Percentiles rank a stretch among this genome's conserved stretches.
Evolutionary conservation across 2,888 invertebrate genomes (phyloP).

Genomic region (Toxonevra muliebris): DNA sequence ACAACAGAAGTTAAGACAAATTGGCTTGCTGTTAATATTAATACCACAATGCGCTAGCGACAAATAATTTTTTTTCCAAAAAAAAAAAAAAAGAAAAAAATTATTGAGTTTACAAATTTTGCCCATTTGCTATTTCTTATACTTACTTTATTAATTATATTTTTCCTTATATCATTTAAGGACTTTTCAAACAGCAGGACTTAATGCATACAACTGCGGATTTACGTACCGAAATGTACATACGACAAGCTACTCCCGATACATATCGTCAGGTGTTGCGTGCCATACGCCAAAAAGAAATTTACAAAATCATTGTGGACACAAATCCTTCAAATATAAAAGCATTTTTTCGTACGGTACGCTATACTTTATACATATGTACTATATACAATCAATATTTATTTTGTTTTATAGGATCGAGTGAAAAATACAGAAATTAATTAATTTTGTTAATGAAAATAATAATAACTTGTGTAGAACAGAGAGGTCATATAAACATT

Average conservation of each 20-base stretch:
- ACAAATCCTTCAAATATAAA: slow-evolving; percentile 84
- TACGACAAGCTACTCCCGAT: slow-evolving; percentile 76
- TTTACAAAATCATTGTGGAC: slow-evolving; percentile 88
- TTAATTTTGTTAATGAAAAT: no score
- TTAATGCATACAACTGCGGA: slow-evolving; percentile 74
- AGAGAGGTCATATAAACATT: no score
- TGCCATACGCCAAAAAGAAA: slow-evolving; percentile 82
- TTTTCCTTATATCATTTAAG: slow-evolving; percentile 57
- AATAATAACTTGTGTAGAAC: no score
- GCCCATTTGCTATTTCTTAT: slow-evolving; percentile 1
- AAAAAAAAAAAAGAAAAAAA: no score
- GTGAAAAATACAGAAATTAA: no score
- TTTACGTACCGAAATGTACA: slow-evolving; percentile 76
- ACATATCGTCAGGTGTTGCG: slow-evolving; percentile 74
- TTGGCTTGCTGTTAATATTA: no score
- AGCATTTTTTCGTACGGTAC: slow-evolving; percentile 86
- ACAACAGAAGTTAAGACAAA: no score
- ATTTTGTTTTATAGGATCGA: no score
- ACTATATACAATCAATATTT: no score
- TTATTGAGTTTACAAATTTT: background rate
- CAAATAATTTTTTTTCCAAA: no score
- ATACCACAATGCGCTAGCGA: no score
- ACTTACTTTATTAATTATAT: slow-evolving; percentile 16
- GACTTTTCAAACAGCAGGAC: slow-evolving; percentile 86
- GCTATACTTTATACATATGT: background rate